These are phyloP conservation scores for Castor canadensis DNA, from an alignment of 2,113 vertebrate species.

Conservation along the genomic window DNA sequence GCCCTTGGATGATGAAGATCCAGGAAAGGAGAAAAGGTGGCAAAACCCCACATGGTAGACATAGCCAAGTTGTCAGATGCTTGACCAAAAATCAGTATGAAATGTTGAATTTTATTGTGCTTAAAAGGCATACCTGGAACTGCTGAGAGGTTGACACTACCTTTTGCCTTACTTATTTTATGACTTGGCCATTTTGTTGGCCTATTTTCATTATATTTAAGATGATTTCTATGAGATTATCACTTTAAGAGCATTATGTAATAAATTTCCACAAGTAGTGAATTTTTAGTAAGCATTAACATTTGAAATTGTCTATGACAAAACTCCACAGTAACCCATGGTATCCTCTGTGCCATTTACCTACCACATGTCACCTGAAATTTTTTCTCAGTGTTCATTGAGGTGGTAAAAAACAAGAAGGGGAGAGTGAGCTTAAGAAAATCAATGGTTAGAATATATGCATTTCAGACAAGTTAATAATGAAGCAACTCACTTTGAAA, in stretches of 20 bases:
- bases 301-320: constrained; percentile 42
- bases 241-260: constrained; percentile 7
- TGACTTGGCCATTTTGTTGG: background rate
- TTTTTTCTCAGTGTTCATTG: constrained; percentile 45
- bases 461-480: background rate
- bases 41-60: background rate
- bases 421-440: constrained; percentile 26
- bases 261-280: constrained; percentile 9
- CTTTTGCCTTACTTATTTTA: background rate
- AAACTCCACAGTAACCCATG: constrained; percentile 1
- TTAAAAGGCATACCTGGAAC: background rate
- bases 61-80: background rate
- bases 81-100: background rate
- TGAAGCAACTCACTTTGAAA: constrained; percentile 42
- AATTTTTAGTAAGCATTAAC: constrained; percentile 34
- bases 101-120: background rate
- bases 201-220: background rate
- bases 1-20: background rate
- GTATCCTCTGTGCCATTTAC: background rate
- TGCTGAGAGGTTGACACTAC: background rate
- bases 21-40: background rate
- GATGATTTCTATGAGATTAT: background rate
- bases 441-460: background rate
- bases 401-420: constrained; percentile 23
- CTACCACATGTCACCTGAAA: constrained; percentile 22